A percentile compares a stretch with the other conserved stretches of the same genome.
Evolutionary conservation across 1,140 invertebrate genomes (phyloP).

Genomic region (Bombus vancouverensis): DNA sequence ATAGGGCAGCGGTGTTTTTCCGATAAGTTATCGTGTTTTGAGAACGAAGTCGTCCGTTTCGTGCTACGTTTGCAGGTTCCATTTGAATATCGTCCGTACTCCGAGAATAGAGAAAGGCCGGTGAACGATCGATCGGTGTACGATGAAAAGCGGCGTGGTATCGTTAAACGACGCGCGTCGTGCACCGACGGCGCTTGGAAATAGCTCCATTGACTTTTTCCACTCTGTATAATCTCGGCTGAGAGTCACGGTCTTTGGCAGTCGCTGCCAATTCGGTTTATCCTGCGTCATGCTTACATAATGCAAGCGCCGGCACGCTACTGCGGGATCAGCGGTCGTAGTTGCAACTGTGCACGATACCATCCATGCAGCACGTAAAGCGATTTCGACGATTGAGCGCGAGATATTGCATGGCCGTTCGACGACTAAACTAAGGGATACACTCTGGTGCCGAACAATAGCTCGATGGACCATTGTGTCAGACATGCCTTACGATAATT

Average conservation of each 20-base stretch:
- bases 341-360: conserved; percentile 22
- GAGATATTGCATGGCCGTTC: not conserved
- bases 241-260: conserved; percentile 43
- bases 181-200: conserved; percentile 30
- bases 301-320: conserved; percentile 32
- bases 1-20: not conserved
- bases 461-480: not conserved
- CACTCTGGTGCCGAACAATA: not conserved
- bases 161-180: conserved; percentile 44
- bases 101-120: not conserved
- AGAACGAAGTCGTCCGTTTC: conserved; percentile 9
- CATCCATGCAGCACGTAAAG: not conserved
- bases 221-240: conserved; percentile 41
- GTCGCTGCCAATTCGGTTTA: conserved; percentile 55
- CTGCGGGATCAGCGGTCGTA: conserved; percentile 21
- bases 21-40: conserved; percentile 25
- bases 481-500: not conserved
- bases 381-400: conserved; percentile 9
- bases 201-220: conserved; percentile 54
- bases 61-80: not conserved
- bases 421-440: not conserved
- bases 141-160: conserved; percentile 38
- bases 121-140: conserved; percentile 32
- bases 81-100: conserved; percentile 6
- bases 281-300: conserved; percentile 44